phyloP scores from a whole-genome alignment of 2,113 vertebrate species.

The Percina caprodes region DNA sequence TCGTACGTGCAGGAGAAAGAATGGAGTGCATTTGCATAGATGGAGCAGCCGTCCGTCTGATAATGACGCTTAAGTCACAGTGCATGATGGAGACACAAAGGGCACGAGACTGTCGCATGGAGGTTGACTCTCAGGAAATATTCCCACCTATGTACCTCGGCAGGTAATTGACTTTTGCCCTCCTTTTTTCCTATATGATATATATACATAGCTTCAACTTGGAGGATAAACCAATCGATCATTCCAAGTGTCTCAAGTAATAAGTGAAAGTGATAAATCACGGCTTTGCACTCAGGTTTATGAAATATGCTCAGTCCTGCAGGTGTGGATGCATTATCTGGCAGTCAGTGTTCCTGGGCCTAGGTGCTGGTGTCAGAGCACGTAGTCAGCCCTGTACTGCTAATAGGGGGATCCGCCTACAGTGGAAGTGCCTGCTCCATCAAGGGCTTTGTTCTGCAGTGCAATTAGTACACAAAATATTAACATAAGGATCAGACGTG shows the following conservation, averaged over 20 bases:
- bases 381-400: conserved; percentile 34
- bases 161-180: conserved; percentile 62
- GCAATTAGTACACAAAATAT: conserved; percentile 71
- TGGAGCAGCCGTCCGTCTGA: conserved; percentile 26
- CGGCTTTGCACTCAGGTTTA: conserved; percentile 70
- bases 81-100: conserved; percentile 66
- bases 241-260: conserved; percentile 71
- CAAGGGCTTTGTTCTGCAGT: conserved; percentile 53
- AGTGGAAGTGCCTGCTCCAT: conserved; percentile 51
- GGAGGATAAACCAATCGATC: conserved; percentile 76
- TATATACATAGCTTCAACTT: conserved; percentile 66
- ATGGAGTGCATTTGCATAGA: conserved; percentile 29
- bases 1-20: not conserved
- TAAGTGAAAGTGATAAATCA: conserved; percentile 78
- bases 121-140: conserved; percentile 70
- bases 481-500: conserved; percentile 66
- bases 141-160: conserved; percentile 42
- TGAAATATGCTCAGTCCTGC: conserved; percentile 72
- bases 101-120: conserved; percentile 56
- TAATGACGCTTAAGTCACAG: conserved; percentile 48
- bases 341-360: conserved; percentile 34
- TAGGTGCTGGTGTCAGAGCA: conserved; percentile 42
- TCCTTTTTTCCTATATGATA: conserved; percentile 39
- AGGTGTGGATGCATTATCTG: conserved; percentile 62
- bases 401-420: conserved; percentile 62